Evolutionary conservation across 1,140 invertebrate species (phyloP), one percentile per base, ranked within the genome.

Genomic region (Drosophila parabipectinata): DNA sequence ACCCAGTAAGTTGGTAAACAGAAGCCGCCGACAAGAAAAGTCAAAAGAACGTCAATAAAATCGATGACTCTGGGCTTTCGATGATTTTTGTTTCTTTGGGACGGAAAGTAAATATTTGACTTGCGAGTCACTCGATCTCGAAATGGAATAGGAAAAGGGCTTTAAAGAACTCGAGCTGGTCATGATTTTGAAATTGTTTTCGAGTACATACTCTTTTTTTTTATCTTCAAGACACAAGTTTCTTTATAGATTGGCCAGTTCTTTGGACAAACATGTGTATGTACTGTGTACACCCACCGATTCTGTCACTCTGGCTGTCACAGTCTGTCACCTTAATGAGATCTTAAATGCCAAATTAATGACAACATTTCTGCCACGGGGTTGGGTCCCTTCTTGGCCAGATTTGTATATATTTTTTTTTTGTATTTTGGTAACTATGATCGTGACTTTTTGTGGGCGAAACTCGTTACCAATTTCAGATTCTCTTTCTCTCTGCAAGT

Each of bases 261-360:
- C 12, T 50, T 37, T 10, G 57, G 34, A 30, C 24, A 34, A 32
- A 32, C 50, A 55, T 24, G 26, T 21, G 14, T 15, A 48, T 12
- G 44, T n/a, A 41, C 44, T 37, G 76, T 54, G 54, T 64, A 55
- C 77, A 64, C 77, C 77, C 77, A 79, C 71, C 57, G 30, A 80
- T 81, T 64, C 77, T 80, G 72, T 80, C 77, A 80, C 58, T 79
- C 77, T 57, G 55, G 4, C 50, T 62, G 71, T 79, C 59, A 37
- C 48, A 51, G 66, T 55, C 39, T 80, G 77, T 80, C 77, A 63
- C 72, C 77, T 77, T 80, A 80, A 80, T 80, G 78, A 80, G 77
- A 48, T 77, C 56, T 76, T 80, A 80, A 80, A 80, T 80, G 77
- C 77, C 78, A 80, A 80, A 80, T 80, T 80, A 80, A 80, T 58